These are phyloP conservation scores for Mechanitis mazaeus DNA, from an alignment of 2,888 invertebrate species.

Conservation along the genomic window DNA sequence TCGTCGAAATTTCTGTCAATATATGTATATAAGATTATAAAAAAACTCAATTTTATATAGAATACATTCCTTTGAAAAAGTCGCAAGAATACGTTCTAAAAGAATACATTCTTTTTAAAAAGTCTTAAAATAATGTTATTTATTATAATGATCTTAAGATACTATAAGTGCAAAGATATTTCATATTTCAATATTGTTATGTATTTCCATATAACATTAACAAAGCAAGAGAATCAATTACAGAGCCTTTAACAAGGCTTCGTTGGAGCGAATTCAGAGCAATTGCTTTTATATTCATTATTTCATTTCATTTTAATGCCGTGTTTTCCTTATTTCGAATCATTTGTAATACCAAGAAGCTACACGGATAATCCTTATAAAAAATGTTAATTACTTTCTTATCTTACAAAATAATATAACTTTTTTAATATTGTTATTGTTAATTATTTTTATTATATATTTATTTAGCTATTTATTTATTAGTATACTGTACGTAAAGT, in stretches of 20 bases:
- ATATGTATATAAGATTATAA: too few species aligned
- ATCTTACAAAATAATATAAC: background rate
- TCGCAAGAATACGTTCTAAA: too few species aligned
- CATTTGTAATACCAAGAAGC: background rate
- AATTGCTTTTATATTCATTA: conserved; percentile 16
- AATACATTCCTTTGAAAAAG: too few species aligned
- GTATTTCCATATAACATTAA: background rate
- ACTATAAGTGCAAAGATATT: background rate
- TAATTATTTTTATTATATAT: too few species aligned
- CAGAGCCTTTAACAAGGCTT: conserved; percentile 34
- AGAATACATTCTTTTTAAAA: too few species aligned
- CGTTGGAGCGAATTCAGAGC: conserved; percentile 11
- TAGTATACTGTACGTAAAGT: too few species aligned
- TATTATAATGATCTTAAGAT: too few species aligned
- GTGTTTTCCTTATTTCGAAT: background rate
- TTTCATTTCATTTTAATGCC: conserved; percentile 1
- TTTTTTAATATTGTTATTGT: too few species aligned
- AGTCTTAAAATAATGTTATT: too few species aligned
- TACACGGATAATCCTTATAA: background rate
- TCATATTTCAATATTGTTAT: background rate
- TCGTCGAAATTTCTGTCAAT: too few species aligned
- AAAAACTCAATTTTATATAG: too few species aligned
- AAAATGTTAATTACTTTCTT: background rate
- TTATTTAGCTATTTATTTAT: too few species aligned
- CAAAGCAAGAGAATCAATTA: conserved; percentile 12